Base-by-base conservation (phyloP, 2,797 vertebrate species). In the Bryconaethiops microstoma region DNA sequence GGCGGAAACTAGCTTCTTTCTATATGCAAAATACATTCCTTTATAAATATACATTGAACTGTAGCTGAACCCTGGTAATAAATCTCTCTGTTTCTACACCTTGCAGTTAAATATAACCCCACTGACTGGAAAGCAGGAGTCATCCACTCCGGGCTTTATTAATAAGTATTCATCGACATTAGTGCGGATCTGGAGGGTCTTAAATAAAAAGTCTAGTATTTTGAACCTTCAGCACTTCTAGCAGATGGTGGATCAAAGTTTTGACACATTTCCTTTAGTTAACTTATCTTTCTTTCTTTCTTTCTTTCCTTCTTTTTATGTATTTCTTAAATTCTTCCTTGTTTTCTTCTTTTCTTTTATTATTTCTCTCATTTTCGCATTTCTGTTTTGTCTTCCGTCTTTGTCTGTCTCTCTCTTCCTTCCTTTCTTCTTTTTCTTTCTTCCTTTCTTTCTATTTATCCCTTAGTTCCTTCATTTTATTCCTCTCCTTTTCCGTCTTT, bases 11-110 rank as follows among this genome's bases (percentile, higher is more conserved):
- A 42, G 63, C 35, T 50, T 72, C 45, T 50, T 48, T 59, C 60
- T 42, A 29, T 29, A 76, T 80, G 75, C 48, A 67, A 83, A 80
- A 83, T 76, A 73, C 55, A 63, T 52, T 14, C 29, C 29, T 52
- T 76, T 76, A 67, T 72, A 72, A 77, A 76, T 77, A 80, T 50
- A 74, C 45, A 50, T 59, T 80, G 82, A 83, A 83, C 78, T 77
- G 52, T 12, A 21, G 65, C 71, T 79, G 77, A 79, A 80, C 78
- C 71, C 21, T 1, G 19, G 21, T 72, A 19, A 29, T 54, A 59
- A 65, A 67, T 21, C 77, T 59, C 72, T 65, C n/a, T 71, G 19
- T 75, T 64, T 40, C 39, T 57, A 54, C 48, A 42, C 13, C 54
- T 21, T 72, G 39, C 39, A 35, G 23, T 23, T 57, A 57, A 54